phyloP scores from a whole-genome alignment of 2,888 invertebrate species.

The Anorthoa munda region DNA sequence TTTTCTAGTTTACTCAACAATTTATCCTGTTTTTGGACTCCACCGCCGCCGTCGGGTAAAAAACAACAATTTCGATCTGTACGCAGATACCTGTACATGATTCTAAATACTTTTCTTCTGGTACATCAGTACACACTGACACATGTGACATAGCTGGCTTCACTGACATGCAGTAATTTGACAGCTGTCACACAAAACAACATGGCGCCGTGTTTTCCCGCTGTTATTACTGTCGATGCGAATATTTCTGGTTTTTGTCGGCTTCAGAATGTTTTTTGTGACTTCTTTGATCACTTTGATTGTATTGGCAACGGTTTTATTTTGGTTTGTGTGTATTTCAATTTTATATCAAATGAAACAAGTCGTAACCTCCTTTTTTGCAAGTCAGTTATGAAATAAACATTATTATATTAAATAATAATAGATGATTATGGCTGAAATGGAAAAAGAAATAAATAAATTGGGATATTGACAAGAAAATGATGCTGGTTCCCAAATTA shows the following conservation, averaged over 20 bases:
- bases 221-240: conserved; percentile 38
- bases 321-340: neutral
- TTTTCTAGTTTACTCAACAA: no score
- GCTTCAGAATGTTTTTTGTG: conserved; percentile 11
- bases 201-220: conserved; percentile 37
- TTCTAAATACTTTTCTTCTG: neutral
- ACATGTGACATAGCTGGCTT: conserved; percentile 29
- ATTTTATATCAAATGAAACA: neutral
- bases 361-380: no score
- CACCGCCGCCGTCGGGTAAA: no score
- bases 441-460: no score
- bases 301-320: neutral
- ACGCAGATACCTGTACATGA: neutral
- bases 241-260: neutral
- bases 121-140: conserved; percentile 17
- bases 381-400: no score
- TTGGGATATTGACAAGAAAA: no score
- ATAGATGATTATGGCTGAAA: no score
- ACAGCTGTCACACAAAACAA: conserved; percentile 56
- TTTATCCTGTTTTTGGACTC: neutral
- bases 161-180: conserved; percentile 55
- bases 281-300: neutral
- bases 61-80: neutral
- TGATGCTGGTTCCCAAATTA: neutral
- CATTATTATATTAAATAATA: no score